Evolutionary conservation across 2,888 invertebrate genomes (phyloP).

Genomic region (Phania funesta): DNA sequence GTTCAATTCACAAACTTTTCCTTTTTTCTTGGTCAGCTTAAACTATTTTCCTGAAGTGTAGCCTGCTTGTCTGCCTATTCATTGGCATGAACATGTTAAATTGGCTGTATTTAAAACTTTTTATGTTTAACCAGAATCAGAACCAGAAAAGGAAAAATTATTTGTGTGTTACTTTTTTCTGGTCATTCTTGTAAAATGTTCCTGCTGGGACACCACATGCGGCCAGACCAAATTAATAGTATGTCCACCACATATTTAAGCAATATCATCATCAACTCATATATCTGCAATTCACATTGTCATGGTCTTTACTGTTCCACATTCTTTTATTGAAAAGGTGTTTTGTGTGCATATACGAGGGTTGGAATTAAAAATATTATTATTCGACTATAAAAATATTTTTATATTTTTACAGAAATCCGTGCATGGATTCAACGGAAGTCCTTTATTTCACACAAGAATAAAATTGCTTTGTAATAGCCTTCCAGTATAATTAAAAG

Average conservation of each 20-base stretch:
- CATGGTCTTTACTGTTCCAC: slow-evolving; percentile 20
- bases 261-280: slow-evolving; percentile 27
- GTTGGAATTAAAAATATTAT: not conserved
- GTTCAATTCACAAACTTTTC: slow-evolving; percentile 9
- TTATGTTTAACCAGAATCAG: not conserved
- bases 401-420: no score
- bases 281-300: slow-evolving; percentile 22
- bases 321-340: slow-evolving; percentile 20
- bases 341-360: not conserved
- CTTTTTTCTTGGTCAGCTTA: not conserved
- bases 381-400: not conserved
- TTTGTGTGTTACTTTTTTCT: not conserved
- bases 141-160: not conserved
- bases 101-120: slow-evolving; percentile 23
- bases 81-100: slow-evolving; percentile 1
- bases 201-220: slow-evolving; percentile 67
- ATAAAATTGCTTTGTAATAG: no score
- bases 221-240: slow-evolving; percentile 65
- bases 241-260: slow-evolving; percentile 54
- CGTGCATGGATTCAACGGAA: no score
- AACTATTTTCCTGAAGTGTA: not conserved
- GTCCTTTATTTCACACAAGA: no score
- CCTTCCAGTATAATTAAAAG: no score
- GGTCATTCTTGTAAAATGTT: slow-evolving; percentile 4
- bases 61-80: not conserved